phyloP scores from a whole-genome alignment of 2,888 invertebrate genomes.

The Rotaria magnacalcarata region DNA sequence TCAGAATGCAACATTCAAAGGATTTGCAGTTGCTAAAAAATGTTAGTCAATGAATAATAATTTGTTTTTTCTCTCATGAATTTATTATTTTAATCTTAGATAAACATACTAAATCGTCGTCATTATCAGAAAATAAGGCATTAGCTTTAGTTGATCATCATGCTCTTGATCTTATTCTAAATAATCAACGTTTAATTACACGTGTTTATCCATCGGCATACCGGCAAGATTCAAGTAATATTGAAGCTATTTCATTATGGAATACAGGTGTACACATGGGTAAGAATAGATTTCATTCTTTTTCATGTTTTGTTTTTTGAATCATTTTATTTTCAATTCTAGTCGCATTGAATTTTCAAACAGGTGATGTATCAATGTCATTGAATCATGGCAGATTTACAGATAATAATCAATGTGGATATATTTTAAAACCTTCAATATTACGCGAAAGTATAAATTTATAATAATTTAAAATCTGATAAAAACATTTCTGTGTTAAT shows the following conservation, averaged over 20 bases:
- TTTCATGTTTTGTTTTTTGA: neutral
- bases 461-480: neutral
- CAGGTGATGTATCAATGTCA: conserved; percentile 66
- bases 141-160: conserved; percentile 36
- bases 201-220: conserved; percentile 63
- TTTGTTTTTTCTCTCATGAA: neutral
- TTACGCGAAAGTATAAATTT: conserved; percentile 60
- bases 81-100: conserved; percentile 25
- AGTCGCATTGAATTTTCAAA: conserved; percentile 65
- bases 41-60: neutral
- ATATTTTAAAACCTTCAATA: conserved; percentile 64
- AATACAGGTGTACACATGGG: conserved; percentile 65
- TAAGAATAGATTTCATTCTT: conserved; percentile 49
- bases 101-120: conserved; percentile 35
- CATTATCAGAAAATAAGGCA: conserved; percentile 40
- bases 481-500: neutral
- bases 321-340: conserved; percentile 47
- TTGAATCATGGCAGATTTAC: conserved; percentile 65
- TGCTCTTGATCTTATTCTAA: conserved; percentile 10
- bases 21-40: neutral
- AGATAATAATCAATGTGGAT: conserved; percentile 66
- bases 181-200: conserved; percentile 48
- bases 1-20: conserved; percentile 16
- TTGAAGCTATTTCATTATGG: conserved; percentile 65
- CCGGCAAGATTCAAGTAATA: conserved; percentile 63